Base-by-base conservation (phyloP, 2,888 invertebrate genomes). In the Diplolepis rosae region DNA sequence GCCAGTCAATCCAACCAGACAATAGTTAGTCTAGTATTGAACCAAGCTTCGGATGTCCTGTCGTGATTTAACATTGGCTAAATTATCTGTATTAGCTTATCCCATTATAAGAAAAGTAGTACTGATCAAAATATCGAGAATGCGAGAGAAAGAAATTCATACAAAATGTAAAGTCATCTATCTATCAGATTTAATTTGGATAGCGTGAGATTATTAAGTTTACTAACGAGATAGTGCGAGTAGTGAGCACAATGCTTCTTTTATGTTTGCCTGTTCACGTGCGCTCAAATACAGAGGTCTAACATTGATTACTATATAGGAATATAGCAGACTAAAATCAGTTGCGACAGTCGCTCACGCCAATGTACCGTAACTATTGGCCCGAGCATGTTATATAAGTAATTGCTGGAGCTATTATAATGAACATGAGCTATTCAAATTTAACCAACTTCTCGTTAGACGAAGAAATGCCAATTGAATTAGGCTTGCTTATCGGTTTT, bases 391-490 rank as follows among this genome's bases (percentile, higher is more conserved):
- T 48, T 72, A 15, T 54, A 68, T 50, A 51, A 69, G 77, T 79
- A 82, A 82, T 80, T 80, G 75, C 71, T 71, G 73, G 50, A 69
- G 73, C 74, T 74, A 76, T 78, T 80, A 76, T 77, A 77, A 77
- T 73, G 77, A 79, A 75, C 78, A 70, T 74, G 79, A 79, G 76
- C 82, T 81, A 82, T 81, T 82, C 79, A 81, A 82, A 82, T 76
- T 79, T 76, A 82, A 82, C 82, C 79, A 81, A 82, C 79, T 82
- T 80, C 80, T 82, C 80, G 77, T 82, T 80, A 81, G 76, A 74
- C 70, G 71, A 67, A 71, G 69, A 74, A 74, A 75, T 72, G 69
- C 65, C 74, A 74, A 77, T 78, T 71, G 71, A 69, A 73, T 77
- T 68, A 75, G 72, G 74, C 69, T 69, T 72, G 69, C 70, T 68